phyloP scores from a whole-genome alignment of 2,113 vertebrate genomes.

The Trinectes maculatus region DNA sequence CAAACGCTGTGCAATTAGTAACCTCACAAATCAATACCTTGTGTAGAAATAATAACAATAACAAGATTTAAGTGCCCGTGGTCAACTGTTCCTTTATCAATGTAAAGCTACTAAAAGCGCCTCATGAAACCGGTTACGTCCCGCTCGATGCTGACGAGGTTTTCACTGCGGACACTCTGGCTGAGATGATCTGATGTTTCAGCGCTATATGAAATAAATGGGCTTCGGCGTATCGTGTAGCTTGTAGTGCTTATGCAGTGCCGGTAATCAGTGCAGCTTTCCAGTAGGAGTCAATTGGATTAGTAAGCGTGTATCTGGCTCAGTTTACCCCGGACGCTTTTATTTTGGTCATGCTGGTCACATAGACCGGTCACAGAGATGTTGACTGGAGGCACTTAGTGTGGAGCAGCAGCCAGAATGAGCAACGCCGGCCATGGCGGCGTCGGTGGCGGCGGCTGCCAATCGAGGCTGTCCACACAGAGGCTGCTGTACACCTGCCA shows the following conservation, averaged over 20 bases:
- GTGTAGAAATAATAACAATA: neutral
- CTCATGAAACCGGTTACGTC: neutral
- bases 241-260: conserved; percentile 23
- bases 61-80: no score
- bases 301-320: conserved; percentile 23
- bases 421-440: conserved; percentile 63
- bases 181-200: neutral
- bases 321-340: conserved; percentile 9
- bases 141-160: neutral
- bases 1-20: neutral
- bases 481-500: conserved; percentile 78
- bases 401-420: conserved; percentile 58
- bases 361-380: conserved; percentile 20
- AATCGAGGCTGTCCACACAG: conserved; percentile 68
- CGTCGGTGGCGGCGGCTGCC: conserved; percentile 72
- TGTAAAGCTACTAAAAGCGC: neutral
- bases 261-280: conserved; percentile 18
- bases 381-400: conserved; percentile 56
- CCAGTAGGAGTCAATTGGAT: conserved; percentile 30
- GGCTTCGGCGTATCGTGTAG: neutral
- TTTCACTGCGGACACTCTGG: neutral
- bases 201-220: conserved; percentile 26
- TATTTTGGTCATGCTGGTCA: conserved; percentile 38
- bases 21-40: no score
- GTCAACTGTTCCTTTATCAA: conserved; percentile 11